Evolutionary conservation across 1,140 invertebrate species (phyloP), one percentile per base, ranked within the genome.

Genomic region (Drosophila kanapiae): DNA sequence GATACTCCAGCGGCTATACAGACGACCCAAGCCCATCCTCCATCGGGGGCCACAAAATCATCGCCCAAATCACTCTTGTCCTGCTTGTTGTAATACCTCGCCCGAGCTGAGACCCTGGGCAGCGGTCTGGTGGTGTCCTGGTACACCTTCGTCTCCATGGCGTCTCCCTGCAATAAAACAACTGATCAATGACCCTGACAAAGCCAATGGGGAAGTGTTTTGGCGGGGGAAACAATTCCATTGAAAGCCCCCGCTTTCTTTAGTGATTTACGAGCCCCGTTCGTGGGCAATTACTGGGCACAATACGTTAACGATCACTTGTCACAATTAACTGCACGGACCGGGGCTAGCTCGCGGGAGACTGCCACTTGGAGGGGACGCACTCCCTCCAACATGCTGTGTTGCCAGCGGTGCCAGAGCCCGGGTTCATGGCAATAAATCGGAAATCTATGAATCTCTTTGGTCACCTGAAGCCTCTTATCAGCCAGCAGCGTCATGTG

Each of bases 1-100:
- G 92, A 91, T 43, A 82, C 35, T 33, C 92, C 92, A 6, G 91
- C 92, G 43, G 92, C 92, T 0, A 93, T 63, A 65, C 91, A 92
- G 2, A 93, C 91, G 29, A 93, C 27, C 92, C 92, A 93, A 16
- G 92, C 88, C 92, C 92, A 93, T 6, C 92, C 92, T 13, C 77
- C 92, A 76, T 93, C 92, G 43, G 92, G 92, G 0, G 92, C 91
- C 53, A 93, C 82, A 71, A 93, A 93, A 64, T 90, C 65, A 10
- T 67, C 74, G 16, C 92, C 92, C 43, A 93, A 42, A 78, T 93
- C 92, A 45, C 82, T 91, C 51, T 93, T 93, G 31, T 92, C 85
- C 11, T 81, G 71, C 0, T 60, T 62, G 29, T 88, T 86, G 49
- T 90, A 90, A 45, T 90, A 90, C 48, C 77, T 62, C 0, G 5